Evolutionary conservation across 2,888 invertebrate species (phyloP).

Genomic region (Thera obeliscata): DNA sequence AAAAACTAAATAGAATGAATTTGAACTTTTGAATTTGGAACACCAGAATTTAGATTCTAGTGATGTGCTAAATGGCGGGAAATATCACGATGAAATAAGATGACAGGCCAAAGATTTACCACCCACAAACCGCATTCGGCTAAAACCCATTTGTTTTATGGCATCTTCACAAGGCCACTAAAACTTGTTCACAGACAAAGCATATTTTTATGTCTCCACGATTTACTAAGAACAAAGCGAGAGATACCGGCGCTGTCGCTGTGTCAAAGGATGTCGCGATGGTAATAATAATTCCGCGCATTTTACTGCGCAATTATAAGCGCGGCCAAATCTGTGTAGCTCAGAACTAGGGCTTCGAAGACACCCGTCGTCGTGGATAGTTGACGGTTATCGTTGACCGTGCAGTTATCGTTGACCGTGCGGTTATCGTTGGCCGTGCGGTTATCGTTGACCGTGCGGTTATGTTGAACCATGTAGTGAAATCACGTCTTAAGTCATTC

Average conservation of each 20-base stretch:
- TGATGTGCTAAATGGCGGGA: neutral
- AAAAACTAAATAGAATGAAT: neutral
- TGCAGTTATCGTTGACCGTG: too few relatives aligned
- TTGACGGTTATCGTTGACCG: too few relatives aligned
- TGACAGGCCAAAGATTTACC: constrained; percentile 23
- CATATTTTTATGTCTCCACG: constrained; percentile 25
- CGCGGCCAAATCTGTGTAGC: constrained; percentile 26
- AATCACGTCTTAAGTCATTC: too few relatives aligned
- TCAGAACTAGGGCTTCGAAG: neutral
- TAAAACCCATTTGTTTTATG: constrained; percentile 15
- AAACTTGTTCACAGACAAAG: constrained; percentile 28
- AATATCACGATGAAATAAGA: constrained; percentile 9
- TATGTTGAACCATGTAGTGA: too few relatives aligned
- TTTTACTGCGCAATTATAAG: constrained; percentile 52
- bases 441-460: too few relatives aligned
- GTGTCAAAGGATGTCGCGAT: constrained; percentile 47
- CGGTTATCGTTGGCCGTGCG: too few relatives aligned
- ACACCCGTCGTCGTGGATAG: too few relatives aligned
- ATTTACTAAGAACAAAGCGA: constrained; percentile 36
- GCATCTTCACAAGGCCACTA: constrained; percentile 21
- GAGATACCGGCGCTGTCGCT: constrained; percentile 28
- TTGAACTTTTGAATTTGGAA: constrained; percentile 11
- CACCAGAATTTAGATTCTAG: constrained; percentile 5
- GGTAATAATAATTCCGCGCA: constrained; percentile 47
- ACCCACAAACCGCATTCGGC: constrained; percentile 20